Evolutionary conservation across 2,888 invertebrate genomes (phyloP).

Genomic region (Argyra leucocephala): DNA sequence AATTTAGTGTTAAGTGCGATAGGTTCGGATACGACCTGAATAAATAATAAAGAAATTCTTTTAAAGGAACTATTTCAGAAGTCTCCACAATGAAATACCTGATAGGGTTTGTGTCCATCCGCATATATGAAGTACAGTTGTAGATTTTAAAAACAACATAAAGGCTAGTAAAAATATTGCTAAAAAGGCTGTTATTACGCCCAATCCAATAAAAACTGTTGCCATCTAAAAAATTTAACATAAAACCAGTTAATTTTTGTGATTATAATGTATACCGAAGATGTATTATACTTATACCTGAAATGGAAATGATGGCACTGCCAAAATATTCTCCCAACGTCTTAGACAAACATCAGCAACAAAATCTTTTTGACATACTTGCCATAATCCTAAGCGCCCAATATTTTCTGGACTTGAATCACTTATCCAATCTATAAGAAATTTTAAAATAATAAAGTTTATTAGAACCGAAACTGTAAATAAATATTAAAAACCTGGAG

Average conservation of each 20-base stretch:
- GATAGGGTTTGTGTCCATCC: slow-evolving; percentile 94
- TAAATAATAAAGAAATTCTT: too few relatives aligned
- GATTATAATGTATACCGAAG: slow-evolving; percentile 4
- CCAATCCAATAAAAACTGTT: slow-evolving; percentile 78
- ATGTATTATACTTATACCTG: slow-evolving; percentile 43
- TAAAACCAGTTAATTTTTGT: slow-evolving; percentile 4
- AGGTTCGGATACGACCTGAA: too few relatives aligned
- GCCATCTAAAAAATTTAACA: slow-evolving; percentile 50
- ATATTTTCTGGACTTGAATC: slow-evolving; percentile 76
- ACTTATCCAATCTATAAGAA: slow-evolving; percentile 68
- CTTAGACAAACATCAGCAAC: slow-evolving; percentile 75
- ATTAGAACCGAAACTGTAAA: slow-evolving; percentile 9
- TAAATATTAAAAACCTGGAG: slow-evolving; percentile 50
- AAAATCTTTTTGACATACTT: slow-evolving; percentile 70
- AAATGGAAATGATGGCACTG: slow-evolving; percentile 71
- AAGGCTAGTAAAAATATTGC: slow-evolving; percentile 82
- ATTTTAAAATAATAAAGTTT: background rate
- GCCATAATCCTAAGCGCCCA: slow-evolving; percentile 88
- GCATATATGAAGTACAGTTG: slow-evolving; percentile 84
- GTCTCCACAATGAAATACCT: too few relatives aligned
- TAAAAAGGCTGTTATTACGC: slow-evolving; percentile 73
- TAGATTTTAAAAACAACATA: slow-evolving; percentile 87
- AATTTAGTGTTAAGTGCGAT: too few relatives aligned
- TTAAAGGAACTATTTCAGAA: too few relatives aligned
- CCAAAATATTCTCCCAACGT: slow-evolving; percentile 69